phyloP scores from a whole-genome alignment of 2,113 vertebrate genomes.

The Carettochelys insculpta region DNA sequence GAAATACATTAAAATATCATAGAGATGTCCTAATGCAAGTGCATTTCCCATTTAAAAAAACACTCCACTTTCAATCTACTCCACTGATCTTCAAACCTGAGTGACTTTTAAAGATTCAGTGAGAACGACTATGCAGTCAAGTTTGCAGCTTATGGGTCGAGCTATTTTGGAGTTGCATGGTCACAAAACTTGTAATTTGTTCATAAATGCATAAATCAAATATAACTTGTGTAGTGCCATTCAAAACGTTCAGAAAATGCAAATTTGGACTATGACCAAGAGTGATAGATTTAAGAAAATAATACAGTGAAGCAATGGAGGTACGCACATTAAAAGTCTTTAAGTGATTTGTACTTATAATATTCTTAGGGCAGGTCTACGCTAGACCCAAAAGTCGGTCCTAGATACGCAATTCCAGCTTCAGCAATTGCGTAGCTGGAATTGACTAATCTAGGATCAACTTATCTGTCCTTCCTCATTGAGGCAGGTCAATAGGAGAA shows the following conservation, averaged over 20 bases:
- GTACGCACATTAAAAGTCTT: background rate
- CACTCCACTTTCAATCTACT: background rate
- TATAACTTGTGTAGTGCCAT: background rate
- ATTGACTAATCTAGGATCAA: too few species aligned
- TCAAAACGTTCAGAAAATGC: background rate
- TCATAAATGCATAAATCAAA: background rate
- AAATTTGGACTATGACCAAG: background rate
- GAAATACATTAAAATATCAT: background rate
- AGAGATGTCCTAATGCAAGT: background rate
- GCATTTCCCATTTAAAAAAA: background rate
- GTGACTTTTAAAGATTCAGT: background rate
- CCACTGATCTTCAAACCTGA: background rate
- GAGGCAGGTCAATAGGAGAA: too few species aligned
- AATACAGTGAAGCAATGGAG: background rate
- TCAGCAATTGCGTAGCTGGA: too few species aligned
- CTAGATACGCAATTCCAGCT: too few species aligned
- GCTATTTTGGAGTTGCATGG: background rate
- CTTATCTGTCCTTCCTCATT: too few species aligned
- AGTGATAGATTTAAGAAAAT: background rate
- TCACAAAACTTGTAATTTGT: background rate
- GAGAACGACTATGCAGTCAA: background rate
- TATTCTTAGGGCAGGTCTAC: too few species aligned
- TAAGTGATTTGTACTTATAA: background rate
- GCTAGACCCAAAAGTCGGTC: too few species aligned
- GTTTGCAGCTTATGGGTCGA: background rate